Evolutionary conservation across 2,113 vertebrate species (phyloP).

Genomic region (Nannospalax galili): DNA sequence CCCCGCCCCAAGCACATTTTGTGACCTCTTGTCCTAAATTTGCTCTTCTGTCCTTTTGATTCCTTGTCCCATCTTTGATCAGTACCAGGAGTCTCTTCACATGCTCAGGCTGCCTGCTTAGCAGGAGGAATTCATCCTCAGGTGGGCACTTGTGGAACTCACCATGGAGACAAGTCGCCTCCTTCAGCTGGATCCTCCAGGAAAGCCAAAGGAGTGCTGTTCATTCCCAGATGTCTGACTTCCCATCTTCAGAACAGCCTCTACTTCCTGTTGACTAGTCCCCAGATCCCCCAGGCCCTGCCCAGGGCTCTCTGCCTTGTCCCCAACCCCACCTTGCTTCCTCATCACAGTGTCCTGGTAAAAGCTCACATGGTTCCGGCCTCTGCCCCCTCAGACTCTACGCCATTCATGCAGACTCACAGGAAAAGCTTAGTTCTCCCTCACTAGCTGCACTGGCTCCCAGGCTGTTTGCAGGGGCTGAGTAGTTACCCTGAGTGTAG

Average conservation of each 20-base stretch:
- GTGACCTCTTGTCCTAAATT: not conserved
- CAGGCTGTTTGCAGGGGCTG: not conserved
- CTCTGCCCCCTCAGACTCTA: not conserved
- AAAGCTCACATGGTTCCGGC: not conserved
- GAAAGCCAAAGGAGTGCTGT: not conserved
- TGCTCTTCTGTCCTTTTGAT: not conserved
- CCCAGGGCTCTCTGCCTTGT: too few relatives aligned
- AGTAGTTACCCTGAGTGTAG: not conserved
- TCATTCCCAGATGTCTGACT: not conserved
- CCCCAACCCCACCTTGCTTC: too few relatives aligned
- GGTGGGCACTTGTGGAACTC: not conserved
- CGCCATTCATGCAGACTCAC: too few relatives aligned
- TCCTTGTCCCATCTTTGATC: not conserved
- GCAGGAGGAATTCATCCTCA: not conserved
- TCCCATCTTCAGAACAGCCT: not conserved
- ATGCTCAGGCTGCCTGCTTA: not conserved
- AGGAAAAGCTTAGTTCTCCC: accelerated
- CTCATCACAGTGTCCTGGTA: not conserved
- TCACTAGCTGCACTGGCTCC: not conserved
- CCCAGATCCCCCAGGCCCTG: too few relatives aligned
- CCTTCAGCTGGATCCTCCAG: not conserved
- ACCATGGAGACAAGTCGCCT: not conserved
- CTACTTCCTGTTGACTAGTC: not conserved
- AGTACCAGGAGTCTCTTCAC: too few relatives aligned
- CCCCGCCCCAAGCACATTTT: too few relatives aligned